Evolutionary conservation across 1,140 invertebrate genomes (phyloP), one percentile per base, ranked within the genome.

Genomic region (Agrypnia vestita): DNA sequence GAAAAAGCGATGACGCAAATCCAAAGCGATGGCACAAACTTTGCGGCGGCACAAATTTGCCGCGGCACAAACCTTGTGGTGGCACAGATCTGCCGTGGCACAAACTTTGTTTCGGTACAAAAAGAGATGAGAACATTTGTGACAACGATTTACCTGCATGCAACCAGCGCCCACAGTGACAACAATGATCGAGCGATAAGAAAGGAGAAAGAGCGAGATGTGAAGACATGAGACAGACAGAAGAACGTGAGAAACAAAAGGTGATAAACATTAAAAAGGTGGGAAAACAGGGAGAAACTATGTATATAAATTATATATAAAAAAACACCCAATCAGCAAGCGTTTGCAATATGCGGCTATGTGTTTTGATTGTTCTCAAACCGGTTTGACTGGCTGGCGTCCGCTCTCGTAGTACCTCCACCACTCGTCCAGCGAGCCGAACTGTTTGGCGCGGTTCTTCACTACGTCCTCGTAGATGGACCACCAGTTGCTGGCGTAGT

Each of bases 401-500:
- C 47, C 56, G n/a, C 21, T 82, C 79, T 89, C 88, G 82, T 90
- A 90, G 51, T 87, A 86, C 10, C 83, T 85, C 89, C 89, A 90
- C 89, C 89, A 90, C 79, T 86, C 86, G 51, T 90, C 88, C n/a
- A 90, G 87, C 0, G 87, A 87, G 3, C 89, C 89, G 84, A 89
- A 90, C 78, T 89, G 88, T 43, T 86, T 85, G 76, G 88, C 87
- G 0, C 89, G 84, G 78, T 84, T 90, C 49, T 86, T 88, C 0
- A 90, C 71, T 6, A 90, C 82, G 46, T 89, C 88, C 72, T 88
- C 87, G 84, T 90, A 90, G 10, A 90, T 90, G 0, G 85, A 84
- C 89, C 89, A 90, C 89, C 89, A 90, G 81, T 90, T 90, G 81
- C 89, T 89, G 0, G 89, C 89, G 84, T 90, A 90, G 75, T 88